Evolutionary conservation across 2,888 invertebrate species (phyloP), one percentile per base, ranked within the genome.

Genomic region (Hydrotaea diabolus): DNA sequence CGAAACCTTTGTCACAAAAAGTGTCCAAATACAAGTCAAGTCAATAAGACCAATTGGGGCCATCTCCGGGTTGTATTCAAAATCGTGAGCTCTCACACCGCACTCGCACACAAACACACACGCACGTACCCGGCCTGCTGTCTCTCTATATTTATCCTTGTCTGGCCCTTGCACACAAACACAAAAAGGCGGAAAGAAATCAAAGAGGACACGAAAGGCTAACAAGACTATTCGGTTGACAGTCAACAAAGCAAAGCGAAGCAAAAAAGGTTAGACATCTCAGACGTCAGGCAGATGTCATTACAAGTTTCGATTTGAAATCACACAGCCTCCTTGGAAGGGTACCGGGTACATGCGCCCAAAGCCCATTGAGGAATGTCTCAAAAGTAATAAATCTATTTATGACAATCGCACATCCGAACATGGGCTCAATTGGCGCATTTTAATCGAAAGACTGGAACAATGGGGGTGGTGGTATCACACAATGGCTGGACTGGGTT

Each of bases 1-100:
- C 31, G 36, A 71, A 83, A 77, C 77, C 80, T 83, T 80, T 80
- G 83, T 80, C 77, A 77, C 75, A 77, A 59, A 78, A 78, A 75
- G n/a, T 73, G 64, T 79, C 46, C 31, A 69, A 77, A 77, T 59
- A 66, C 26, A 72, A 80, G 66, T 73, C 77, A 76, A 84, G 64
- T 75, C 72, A 81, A 62, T 81, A 59, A 78, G 62, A 74, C 74
- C 39, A 69, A 79, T 83, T 83, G 69, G 59, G 69, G 69, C 80
- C 74, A 71, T 66, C 69, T 66, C 66, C 69, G 39, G 39, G 43
- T 66, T 43, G 43, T 43, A 19, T 66, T 66, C 66, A 66, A 66
- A 66, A 11, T 4, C 31, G 31, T 43, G 43, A 11, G 11, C 43
- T 31, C 31, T 39, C 39, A 66, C 43, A 31, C 31, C 31, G 17